Percentiles rank a stretch among this genome's conserved stretches.
Conservation (phyloP, 1,140 invertebrate genomes). For the Spodoptera frugiperda region DNA sequence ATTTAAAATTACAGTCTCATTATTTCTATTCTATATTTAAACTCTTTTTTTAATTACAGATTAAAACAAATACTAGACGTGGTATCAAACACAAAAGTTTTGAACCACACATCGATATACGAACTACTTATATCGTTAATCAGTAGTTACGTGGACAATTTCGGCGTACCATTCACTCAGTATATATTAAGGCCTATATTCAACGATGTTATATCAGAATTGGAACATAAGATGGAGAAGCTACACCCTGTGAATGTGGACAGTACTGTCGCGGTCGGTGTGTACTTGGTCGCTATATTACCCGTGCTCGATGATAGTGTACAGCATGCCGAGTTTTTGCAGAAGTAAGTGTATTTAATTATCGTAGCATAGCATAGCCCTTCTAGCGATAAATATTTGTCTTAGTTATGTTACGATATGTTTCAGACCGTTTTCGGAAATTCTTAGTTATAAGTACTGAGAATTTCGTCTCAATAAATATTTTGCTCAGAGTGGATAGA, state of each 20-base stretch:
- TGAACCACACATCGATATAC: slow-evolving; percentile 71
- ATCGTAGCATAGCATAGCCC: no score
- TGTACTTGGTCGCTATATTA: slow-evolving; percentile 79
- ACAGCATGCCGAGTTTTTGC: slow-evolving; percentile 75
- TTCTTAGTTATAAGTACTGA: no score
- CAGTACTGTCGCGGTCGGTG: slow-evolving; percentile 75
- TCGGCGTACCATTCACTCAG: slow-evolving; percentile 71
- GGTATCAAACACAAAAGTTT: slow-evolving; percentile 65
- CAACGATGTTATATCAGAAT: slow-evolving; percentile 69
- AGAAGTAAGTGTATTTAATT: slow-evolving; percentile 75
- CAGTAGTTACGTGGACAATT: slow-evolving; percentile 74
- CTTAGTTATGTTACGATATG: no score
- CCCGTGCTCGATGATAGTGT: slow-evolving; percentile 61
- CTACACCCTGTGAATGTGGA: slow-evolving; percentile 74
- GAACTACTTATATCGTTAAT: slow-evolving; percentile 74
- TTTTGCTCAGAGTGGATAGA: no score
- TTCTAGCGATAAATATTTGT: no score
- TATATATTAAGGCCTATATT: slow-evolving; percentile 75
- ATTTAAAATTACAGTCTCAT: no score
- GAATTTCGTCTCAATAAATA: no score
- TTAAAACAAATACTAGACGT: slow-evolving; percentile 77
- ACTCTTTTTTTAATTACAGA: slow-evolving; percentile 60
- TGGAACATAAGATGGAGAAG: slow-evolving; percentile 82
- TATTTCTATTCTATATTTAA: not conserved
- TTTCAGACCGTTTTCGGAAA: no score